phyloP scores from a whole-genome alignment of 2,113 vertebrate genomes.

The Furnarius figulus region DNA sequence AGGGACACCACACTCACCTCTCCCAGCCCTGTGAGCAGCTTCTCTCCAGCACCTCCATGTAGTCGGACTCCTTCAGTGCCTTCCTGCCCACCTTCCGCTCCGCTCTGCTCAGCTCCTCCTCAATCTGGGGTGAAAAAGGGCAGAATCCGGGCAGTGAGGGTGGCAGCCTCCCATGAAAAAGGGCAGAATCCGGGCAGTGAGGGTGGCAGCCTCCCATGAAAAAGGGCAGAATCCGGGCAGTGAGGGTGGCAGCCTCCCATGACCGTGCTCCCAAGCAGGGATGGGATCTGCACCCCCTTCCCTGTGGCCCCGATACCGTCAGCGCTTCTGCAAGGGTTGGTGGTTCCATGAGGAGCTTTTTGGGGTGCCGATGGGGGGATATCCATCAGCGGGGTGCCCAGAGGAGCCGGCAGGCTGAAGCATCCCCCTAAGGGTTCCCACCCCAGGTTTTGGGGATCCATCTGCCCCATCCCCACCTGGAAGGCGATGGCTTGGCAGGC shows the following conservation, averaged over 20 bases:
- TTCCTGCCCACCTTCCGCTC: conserved; percentile 30
- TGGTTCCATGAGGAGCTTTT: neutral
- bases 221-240: too few species aligned
- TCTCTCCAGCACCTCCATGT: conserved; percentile 31
- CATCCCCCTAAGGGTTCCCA: accelerated
- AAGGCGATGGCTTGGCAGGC: conserved; percentile 71
- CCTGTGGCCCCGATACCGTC: accelerated
- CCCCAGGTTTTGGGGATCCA: accelerated
- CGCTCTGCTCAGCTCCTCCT: conserved; percentile 9
- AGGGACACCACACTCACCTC: neutral
- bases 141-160: too few species aligned
- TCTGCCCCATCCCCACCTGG: conserved; percentile 21
- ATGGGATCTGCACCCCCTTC: neutral
- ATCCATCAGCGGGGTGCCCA: neutral
- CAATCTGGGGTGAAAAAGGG: neutral
- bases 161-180: too few species aligned
- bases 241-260: too few species aligned
- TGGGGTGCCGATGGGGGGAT: accelerated
- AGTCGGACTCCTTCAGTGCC: conserved; percentile 5
- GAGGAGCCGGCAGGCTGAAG: neutral
- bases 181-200: too few species aligned
- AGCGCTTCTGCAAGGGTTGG: accelerated
- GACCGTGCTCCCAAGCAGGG: accelerated
- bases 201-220: too few species aligned
- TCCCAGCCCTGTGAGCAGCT: conserved; percentile 41